Conservation (phyloP, 2,113 vertebrate species). For the Nothocercus julius region DNA sequence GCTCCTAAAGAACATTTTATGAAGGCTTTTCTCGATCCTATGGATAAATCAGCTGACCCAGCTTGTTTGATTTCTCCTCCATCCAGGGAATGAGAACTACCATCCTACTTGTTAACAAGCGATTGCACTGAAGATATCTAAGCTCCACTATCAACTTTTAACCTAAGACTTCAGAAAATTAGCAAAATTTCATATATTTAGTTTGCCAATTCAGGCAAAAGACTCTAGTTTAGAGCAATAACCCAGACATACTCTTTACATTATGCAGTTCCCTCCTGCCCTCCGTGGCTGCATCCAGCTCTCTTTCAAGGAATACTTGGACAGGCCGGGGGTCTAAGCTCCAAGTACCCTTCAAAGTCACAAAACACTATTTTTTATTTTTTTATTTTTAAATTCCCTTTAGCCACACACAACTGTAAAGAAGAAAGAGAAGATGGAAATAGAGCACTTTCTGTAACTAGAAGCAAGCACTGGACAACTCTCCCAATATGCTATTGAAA, state of each 20-base stretch:
- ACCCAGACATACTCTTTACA: not conserved
- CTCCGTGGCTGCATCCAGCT: not conserved
- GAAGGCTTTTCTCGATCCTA: not conserved
- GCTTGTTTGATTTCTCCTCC: not conserved
- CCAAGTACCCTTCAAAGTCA: not conserved
- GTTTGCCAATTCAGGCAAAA: not conserved
- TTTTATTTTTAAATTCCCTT: slow-evolving; percentile 19
- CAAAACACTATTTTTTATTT: not conserved
- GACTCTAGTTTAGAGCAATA: not conserved
- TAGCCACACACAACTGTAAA: not conserved
- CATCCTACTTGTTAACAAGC: not conserved
- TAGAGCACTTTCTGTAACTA: not conserved
- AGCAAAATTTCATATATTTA: not conserved
- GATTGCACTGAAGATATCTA: not conserved
- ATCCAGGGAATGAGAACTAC: not conserved
- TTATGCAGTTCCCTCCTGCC: not conserved
- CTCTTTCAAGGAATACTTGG: not conserved
- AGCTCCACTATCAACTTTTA: not conserved
- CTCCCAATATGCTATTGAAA: not conserved
- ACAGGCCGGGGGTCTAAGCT: not conserved
- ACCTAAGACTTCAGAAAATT: not conserved
- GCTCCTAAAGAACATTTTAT: not conserved
- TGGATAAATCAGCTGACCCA: not conserved
- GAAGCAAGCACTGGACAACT: not conserved
- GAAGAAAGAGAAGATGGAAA: slow-evolving; percentile 8